Percentiles rank a stretch among this genome's conserved stretches.
These are phyloP conservation scores for human DNA, from an alignment of 2,113 vertebrate species.

Conservation along the genomic window GRCh38 chr6:63383001-63383500, in stretches of 20 bases:
- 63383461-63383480: neutral
- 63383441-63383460: neutral
- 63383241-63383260: no score
- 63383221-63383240: neutral
- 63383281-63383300: neutral
- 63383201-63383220: neutral
- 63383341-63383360: neutral
- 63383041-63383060: neutral
- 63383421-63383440: rapidly evolving
- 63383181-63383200: neutral
- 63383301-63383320: neutral
- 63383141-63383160: neutral
- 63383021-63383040: neutral
- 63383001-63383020: neutral
- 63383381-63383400: neutral
- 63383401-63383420: neutral
- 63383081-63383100: neutral
- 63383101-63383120: neutral
- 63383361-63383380: neutral
- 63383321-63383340: neutral
- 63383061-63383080: neutral
- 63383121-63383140: neutral
- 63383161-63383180: neutral
- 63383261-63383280: neutral
- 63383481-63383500: neutral